Evolutionary conservation across 2,888 invertebrate genomes (phyloP).

Genomic region (Hirtodrosophila duncani): DNA sequence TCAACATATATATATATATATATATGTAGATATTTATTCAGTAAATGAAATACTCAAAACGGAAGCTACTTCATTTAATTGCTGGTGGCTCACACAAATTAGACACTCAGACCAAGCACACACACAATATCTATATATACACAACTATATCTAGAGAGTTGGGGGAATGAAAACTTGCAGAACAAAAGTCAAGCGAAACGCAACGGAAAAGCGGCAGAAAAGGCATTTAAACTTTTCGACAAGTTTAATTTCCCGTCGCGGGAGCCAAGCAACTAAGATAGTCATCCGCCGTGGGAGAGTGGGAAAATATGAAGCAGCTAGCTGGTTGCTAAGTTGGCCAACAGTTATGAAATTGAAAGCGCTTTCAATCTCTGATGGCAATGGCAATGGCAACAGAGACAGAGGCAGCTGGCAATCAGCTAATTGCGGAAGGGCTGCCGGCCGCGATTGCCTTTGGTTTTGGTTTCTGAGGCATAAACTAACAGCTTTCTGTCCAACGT

Average conservation of each 20-base stretch:
- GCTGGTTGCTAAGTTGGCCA: too few species aligned
- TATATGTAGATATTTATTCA: neutral
- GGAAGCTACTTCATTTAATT: conserved; percentile 56
- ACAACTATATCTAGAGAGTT: too few species aligned
- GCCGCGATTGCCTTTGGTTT: conserved; percentile 29
- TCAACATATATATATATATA: neutral
- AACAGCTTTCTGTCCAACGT: neutral
- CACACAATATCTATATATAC: too few species aligned
- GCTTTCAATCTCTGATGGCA: conserved; percentile 58
- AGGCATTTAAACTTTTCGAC: conserved; percentile 70
- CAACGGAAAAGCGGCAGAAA: conserved; percentile 57
- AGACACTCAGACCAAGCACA: conserved; percentile 22
- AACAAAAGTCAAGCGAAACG: conserved; percentile 59
- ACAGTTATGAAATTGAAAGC: conserved; percentile 62
- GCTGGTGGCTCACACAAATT: conserved; percentile 42
- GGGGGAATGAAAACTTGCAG: conserved; percentile 37
- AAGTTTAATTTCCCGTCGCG: conserved; percentile 69
- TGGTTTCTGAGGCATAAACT: neutral
- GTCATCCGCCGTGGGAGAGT: neutral
- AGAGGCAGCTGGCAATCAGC: conserved; percentile 58
- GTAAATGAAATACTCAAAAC: neutral
- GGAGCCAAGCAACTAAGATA: conserved; percentile 1
- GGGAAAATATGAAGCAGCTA: too few species aligned
- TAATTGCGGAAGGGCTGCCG: conserved; percentile 49
- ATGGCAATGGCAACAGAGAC: too few species aligned